Conservation (phyloP, 1,140 invertebrate species). For the Coenobita brevimanus region DNA sequence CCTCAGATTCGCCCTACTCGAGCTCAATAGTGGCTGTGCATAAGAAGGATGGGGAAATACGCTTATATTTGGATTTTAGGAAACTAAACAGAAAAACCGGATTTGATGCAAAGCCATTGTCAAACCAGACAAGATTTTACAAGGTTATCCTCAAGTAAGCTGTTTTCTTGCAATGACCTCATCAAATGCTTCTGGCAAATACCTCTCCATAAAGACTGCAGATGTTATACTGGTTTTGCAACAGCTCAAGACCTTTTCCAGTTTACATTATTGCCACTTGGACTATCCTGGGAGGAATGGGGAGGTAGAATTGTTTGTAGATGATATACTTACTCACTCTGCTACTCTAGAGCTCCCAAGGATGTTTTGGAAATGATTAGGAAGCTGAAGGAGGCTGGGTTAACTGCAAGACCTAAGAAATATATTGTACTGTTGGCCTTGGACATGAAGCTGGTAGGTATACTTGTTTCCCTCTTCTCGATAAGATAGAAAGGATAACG, state of each 20-base stretch:
- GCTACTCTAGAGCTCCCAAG: too few relatives aligned
- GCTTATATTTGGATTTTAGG: conserved; percentile 1
- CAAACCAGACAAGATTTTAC: neutral
- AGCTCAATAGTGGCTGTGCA: neutral
- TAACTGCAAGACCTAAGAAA: too few relatives aligned
- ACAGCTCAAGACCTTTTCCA: neutral
- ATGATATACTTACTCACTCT: too few relatives aligned
- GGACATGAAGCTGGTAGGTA: too few relatives aligned
- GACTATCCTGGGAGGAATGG: neutral
- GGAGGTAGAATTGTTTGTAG: too few relatives aligned
- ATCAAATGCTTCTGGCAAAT: conserved; percentile 10
- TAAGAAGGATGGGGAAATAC: neutral
- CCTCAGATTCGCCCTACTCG: conserved; percentile 18
- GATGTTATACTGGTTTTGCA: conserved; percentile 5
- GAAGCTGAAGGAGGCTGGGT: too few relatives aligned
- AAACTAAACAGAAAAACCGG: neutral
- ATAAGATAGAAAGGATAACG: too few relatives aligned
- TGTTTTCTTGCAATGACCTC: neutral
- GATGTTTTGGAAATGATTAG: too few relatives aligned
- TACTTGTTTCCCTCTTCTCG: too few relatives aligned
- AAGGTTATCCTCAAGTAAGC: neutral
- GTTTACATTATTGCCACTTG: conserved; percentile 5
- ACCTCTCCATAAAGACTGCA: conserved; percentile 7
- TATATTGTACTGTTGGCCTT: too few relatives aligned
- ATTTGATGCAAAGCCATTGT: conserved; percentile 20